Percentiles rank a stretch among this genome's conserved stretches.
These are phyloP conservation scores for Parauchenoglanis punctatus DNA, from an alignment of 2,797 vertebrate genomes.

Conservation along the genomic window DNA sequence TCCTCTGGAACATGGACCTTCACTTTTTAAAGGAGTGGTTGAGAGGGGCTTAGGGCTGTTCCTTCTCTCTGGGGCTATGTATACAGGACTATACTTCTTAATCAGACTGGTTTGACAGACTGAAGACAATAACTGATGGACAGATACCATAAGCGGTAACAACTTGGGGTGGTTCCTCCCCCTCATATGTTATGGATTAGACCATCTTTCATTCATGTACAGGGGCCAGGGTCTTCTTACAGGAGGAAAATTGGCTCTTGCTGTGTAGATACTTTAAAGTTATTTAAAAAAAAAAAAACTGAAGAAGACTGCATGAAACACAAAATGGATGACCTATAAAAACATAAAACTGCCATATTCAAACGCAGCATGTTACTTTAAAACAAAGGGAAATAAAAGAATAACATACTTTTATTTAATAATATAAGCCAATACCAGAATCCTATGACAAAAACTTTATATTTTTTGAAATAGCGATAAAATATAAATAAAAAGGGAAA, in stretches of 20 bases:
- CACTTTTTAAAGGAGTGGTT: slow-evolving; percentile 60
- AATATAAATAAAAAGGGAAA: slow-evolving; percentile 75
- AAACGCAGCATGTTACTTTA: slow-evolving; percentile 83
- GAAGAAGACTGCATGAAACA: slow-evolving; percentile 79
- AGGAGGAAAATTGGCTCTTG: slow-evolving; percentile 60
- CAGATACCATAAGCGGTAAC: slow-evolving; percentile 41
- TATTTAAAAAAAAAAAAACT: slow-evolving; percentile 61
- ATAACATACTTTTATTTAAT: slow-evolving; percentile 82
- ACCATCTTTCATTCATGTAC: slow-evolving; percentile 45
- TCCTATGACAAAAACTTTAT: slow-evolving; percentile 80
- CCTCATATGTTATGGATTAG: slow-evolving; percentile 40
- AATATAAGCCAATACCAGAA: slow-evolving; percentile 77
- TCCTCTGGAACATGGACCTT: slow-evolving; percentile 65
- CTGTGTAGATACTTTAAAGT: slow-evolving; percentile 76
- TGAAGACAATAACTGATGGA: slow-evolving; percentile 58
- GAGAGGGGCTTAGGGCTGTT: slow-evolving; percentile 63
- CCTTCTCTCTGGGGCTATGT: slow-evolving; percentile 61
- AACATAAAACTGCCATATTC: slow-evolving; percentile 87
- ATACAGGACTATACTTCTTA: slow-evolving; percentile 57
- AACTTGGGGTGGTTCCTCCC: slow-evolving; percentile 10
- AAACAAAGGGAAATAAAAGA: slow-evolving; percentile 78
- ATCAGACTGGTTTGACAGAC: slow-evolving; percentile 58
- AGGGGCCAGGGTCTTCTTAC: slow-evolving; percentile 60
- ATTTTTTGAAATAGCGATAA: slow-evolving; percentile 84
- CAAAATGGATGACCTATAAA: slow-evolving; percentile 77